Base-by-base conservation (phyloP, 1,140 invertebrate species). In the Ceratina calcarata region DNA sequence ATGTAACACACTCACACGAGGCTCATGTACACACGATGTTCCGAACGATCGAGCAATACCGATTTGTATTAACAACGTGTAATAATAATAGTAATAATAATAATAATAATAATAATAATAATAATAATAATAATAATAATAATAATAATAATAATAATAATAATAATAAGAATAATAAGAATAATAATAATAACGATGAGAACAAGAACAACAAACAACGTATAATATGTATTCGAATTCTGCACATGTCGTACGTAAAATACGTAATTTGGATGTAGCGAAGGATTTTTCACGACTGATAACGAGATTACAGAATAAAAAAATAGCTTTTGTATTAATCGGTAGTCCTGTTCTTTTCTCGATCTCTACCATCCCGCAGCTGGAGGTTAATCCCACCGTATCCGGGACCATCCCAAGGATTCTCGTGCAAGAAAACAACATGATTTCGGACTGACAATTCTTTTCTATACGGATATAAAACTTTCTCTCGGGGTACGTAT, bases 221-320 rank as follows among this genome's bases (percentile, higher is more conserved):
- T 87, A 86, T 87, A 86, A 87, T 78, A 81, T 86, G 85, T 87
- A 87, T 87, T 79, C 81, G 84, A 45, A 87, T 86, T 86, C 85
- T 87, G 85, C 85, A 87, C 85, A 87, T 84, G 85, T 87, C 85
- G 82, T 87, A 86, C 68, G 77, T 86, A 87, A 57, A 45, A 45
- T 45, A 45, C 37, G 37, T 45, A 45, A 78, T 87, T 86, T 87
- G 84, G 82, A 87, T 87, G 85, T 87, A 87, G 85, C 84, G 85
- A 86, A 85, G 81, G 85, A 86, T 87, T 87, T 87, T 87, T 87
- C 85, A 87, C 85, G 84, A 87, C 85, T 87, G 84, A 87, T 87
- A 86, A 45, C 75, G 84, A 86, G 84, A 87, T 84, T 84, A 86
- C 86, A 86, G 82, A 87, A 87, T 86, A 87, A 87, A 45, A 45